Conservation (phyloP, 1,140 invertebrate genomes). For the Drosophila guanche region DNA sequence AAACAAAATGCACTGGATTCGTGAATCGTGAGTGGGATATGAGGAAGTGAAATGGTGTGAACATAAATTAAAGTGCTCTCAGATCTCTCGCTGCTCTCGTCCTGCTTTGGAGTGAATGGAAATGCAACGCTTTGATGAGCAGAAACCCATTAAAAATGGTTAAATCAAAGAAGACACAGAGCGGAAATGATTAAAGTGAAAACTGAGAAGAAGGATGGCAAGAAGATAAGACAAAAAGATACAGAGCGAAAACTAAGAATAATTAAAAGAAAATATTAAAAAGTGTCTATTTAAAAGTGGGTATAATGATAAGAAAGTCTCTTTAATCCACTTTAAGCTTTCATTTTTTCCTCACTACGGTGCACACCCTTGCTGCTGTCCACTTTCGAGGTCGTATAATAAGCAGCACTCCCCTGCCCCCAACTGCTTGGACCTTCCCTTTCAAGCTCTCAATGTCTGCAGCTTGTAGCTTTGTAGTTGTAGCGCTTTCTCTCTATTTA, state of each 20-base stretch:
- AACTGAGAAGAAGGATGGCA: not conserved
- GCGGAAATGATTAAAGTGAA: not conserved
- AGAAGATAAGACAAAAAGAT: constrained; percentile 6
- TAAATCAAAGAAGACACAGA: constrained; percentile 4
- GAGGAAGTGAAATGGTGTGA: constrained; percentile 39
- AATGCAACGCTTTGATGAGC: constrained; percentile 24
- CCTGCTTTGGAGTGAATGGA: not conserved
- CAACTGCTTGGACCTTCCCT: too few species aligned
- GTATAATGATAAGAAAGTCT: too few species aligned
- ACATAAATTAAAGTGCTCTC: constrained; percentile 46
- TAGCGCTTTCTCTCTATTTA: too few species aligned
- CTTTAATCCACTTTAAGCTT: too few species aligned
- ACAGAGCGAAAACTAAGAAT: not conserved
- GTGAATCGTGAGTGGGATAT: constrained; percentile 19
- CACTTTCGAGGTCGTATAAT: too few species aligned
- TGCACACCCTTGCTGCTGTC: too few species aligned
- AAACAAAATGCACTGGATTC: constrained; percentile 31
- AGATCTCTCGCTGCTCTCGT: constrained; percentile 10
- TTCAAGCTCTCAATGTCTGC: too few species aligned
- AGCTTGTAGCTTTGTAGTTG: too few species aligned
- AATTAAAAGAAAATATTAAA: constrained; percentile 1
- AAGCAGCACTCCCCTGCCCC: too few species aligned
- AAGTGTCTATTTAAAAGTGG: not conserved
- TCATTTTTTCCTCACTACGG: too few species aligned
- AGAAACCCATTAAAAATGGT: constrained; percentile 47